phyloP scores from a whole-genome alignment of 2,888 invertebrate genomes.

The Caenorhabditis sulstoni region DNA sequence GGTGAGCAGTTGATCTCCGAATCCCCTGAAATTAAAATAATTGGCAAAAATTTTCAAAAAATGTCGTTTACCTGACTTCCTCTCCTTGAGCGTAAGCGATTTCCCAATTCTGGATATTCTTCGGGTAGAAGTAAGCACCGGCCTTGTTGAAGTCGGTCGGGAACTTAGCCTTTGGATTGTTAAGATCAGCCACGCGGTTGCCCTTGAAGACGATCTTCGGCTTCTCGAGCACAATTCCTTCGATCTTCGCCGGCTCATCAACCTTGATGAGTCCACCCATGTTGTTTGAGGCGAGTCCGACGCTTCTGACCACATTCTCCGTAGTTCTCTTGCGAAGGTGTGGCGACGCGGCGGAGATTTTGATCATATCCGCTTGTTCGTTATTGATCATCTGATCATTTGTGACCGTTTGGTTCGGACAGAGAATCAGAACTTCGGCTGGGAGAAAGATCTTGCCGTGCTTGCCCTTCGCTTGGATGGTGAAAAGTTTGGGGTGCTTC shows the following conservation, averaged over 20 bases:
- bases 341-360: constrained; percentile 40
- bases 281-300: constrained; percentile 37
- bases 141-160: constrained; percentile 38
- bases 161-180: constrained; percentile 19
- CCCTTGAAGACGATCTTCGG: constrained; percentile 24
- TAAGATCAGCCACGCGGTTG: constrained; percentile 5
- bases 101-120: constrained; percentile 29
- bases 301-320: constrained; percentile 23
- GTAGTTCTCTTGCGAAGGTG: constrained; percentile 23
- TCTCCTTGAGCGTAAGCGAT: constrained; percentile 31
- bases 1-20: constrained; percentile 9
- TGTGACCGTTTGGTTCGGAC: constrained; percentile 28
- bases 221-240: constrained; percentile 37
- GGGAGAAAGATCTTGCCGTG: constrained; percentile 28
- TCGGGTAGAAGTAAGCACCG: constrained; percentile 33
- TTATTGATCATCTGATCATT: constrained; percentile 54
- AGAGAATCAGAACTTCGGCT: constrained; percentile 29
- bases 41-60: not conserved
- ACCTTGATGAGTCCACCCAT: constrained; percentile 39
- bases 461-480: constrained; percentile 32
- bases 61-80: constrained; percentile 24
- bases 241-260: constrained; percentile 16
- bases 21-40: constrained; percentile 16
- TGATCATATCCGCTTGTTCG: constrained; percentile 53
- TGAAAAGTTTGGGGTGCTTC: constrained; percentile 37